These are phyloP conservation scores for Drosophila austrosaltans DNA, from an alignment of 2,888 invertebrate genomes.

Conservation along the genomic window DNA sequence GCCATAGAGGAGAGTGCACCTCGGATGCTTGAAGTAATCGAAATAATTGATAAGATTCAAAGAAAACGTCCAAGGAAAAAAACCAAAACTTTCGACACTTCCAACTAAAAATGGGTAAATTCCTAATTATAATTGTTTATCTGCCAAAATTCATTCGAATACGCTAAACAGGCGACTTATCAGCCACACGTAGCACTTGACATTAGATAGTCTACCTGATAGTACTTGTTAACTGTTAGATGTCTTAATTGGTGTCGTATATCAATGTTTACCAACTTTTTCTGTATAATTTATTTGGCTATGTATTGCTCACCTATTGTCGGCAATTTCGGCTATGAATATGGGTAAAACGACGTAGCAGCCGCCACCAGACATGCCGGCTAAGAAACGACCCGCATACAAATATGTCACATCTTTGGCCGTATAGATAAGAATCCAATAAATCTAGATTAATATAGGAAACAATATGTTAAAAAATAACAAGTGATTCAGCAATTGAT, in stretches of 20 bases:
- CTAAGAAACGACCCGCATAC: constrained; percentile 72
- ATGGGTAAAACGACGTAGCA: constrained; percentile 74
- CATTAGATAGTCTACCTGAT: constrained; percentile 16
- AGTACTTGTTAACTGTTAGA: not conserved
- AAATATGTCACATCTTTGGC: constrained; percentile 67
- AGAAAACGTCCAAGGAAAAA: not conserved
- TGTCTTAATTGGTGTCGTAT: constrained; percentile 15
- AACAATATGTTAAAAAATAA: not conserved
- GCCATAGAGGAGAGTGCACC: constrained; percentile 75
- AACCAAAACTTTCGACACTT: not conserved
- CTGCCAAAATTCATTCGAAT: constrained; percentile 24
- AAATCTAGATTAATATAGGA: constrained; percentile 51
- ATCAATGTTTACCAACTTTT: constrained; percentile 3
- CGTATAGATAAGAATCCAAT: constrained; percentile 74
- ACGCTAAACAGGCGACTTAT: constrained; percentile 21
- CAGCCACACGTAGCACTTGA: constrained; percentile 45
- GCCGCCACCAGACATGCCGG: constrained; percentile 78
- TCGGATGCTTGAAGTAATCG: constrained; percentile 57
- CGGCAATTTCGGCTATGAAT: constrained; percentile 79
- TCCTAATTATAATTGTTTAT: constrained; percentile 12
- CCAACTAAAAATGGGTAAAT: not conserved
- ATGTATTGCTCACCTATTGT: constrained; percentile 66
- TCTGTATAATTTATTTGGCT: constrained; percentile 1
- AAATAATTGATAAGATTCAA: not conserved
- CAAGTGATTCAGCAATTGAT: constrained; percentile 24